Evolutionary conservation across 2,113 vertebrate genomes (phyloP), one percentile per base, ranked within the genome.

Genomic region (Eulacestoma nigropectus): DNA sequence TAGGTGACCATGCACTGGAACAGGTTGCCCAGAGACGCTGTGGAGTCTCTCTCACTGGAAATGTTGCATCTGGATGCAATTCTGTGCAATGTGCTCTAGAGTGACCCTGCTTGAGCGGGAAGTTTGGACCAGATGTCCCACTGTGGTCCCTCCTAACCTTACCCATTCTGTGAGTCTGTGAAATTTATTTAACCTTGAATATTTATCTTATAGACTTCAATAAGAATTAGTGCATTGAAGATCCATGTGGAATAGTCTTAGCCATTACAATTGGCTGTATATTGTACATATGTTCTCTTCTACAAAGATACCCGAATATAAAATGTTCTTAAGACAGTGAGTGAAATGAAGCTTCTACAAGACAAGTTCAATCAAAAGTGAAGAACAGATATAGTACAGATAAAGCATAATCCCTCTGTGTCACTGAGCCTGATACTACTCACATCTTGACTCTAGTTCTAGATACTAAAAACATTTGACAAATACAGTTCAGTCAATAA

Each of bases 401-500:
- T 60, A 35, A n/a, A 69, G 16, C 25, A 49, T 42, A 80, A 92
- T 44, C 32, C 23, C 18, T 3, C 22, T 39, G 25, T 37, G 20
- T 49, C 72, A 53, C 13, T 16, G 14, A 89, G 7, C 13, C 60
- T 59, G 21, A 17, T 72, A n/a, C 44, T 82, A 33, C 35, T 72
- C 32, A 59, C 11, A 60, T n/a, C 13, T n/a, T n/a, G 37, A 49
- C 41, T 76, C 27, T 53, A 72, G 50, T 57, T n/a, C 39, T 46
- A 65, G 37, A 30, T 50, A 49, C 67, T 53, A 15, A 70, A 94
- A 85, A 25, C 18, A 53, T 18, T 69, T 76, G 63, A 76, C 41
- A 85, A 95, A 91, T 79, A 46, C 73, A 83, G 18, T 83, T 84
- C 72, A 86, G 16, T 83, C 88, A 86, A 90, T 93, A 93, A 92